A percentile compares a stretch with the other conserved stretches of the same genome.
These are phyloP conservation scores for Pollimyrus isidori DNA, from an alignment of 2,113 vertebrate genomes.

Conservation along the genomic window DNA sequence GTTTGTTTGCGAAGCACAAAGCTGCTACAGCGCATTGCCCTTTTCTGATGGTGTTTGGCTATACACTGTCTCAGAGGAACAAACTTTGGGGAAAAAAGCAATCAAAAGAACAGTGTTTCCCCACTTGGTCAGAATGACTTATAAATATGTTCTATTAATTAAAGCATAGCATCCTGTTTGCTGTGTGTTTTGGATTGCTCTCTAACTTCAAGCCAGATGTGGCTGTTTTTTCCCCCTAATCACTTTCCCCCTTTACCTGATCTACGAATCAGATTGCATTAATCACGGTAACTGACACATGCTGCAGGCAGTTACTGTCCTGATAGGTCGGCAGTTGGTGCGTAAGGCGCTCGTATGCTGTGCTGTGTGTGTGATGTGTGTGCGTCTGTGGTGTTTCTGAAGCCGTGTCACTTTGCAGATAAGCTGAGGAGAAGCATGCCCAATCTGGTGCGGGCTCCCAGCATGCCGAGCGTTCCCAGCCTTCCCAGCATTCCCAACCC, in stretches of 20 bases:
- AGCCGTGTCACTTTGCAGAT: constrained; percentile 55
- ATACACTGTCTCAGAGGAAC: background rate
- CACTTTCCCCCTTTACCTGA: background rate
- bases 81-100: background rate
- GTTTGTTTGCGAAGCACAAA: background rate
- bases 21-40: background rate
- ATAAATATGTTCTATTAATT: background rate
- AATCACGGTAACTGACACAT: background rate
- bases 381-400: background rate
- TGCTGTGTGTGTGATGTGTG: background rate
- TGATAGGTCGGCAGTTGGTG: background rate
- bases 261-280: background rate
- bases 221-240: background rate
- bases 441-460: constrained; percentile 75
- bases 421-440: constrained; percentile 96
- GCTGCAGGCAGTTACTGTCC: background rate
- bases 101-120: background rate
- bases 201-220: background rate
- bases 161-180: background rate
- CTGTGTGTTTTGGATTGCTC: background rate
- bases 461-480: constrained; percentile 82
- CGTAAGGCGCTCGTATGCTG: background rate
- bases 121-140: background rate
- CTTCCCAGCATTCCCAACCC: constrained; percentile 69
- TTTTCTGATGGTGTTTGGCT: background rate